Conservation (phyloP, 2,797 vertebrate species). For the Nyctalus aviator region DNA sequence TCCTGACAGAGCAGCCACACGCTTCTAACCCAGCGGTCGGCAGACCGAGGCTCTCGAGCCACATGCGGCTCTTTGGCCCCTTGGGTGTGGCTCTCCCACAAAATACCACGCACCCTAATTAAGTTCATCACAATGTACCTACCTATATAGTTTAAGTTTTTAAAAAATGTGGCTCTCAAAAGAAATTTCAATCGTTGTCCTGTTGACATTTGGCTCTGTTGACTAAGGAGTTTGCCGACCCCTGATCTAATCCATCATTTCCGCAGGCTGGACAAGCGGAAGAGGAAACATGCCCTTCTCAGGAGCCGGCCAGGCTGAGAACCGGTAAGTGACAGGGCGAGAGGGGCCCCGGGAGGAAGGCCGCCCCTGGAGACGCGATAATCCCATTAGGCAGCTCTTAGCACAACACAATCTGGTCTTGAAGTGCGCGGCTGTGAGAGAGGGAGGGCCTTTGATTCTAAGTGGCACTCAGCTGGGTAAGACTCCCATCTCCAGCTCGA, state of each 20-base stretch:
- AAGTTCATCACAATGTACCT: too few relatives aligned
- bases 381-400: conserved; percentile 37
- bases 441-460: not conserved
- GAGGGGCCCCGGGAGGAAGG: not conserved
- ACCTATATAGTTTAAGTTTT: too few relatives aligned
- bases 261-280: conserved; percentile 38
- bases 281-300: conserved; percentile 37
- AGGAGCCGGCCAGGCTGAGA: not conserved
- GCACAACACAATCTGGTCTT: not conserved
- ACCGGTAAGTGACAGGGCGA: not conserved
- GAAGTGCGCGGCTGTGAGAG: not conserved
- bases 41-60: too few relatives aligned
- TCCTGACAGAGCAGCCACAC: not conserved
- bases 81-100: too few relatives aligned
- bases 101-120: too few relatives aligned
- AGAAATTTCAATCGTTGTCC: too few relatives aligned
- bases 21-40: too few relatives aligned
- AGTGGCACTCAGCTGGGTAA: conserved; percentile 16
- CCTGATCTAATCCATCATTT: not conserved
- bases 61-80: too few relatives aligned
- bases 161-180: too few relatives aligned
- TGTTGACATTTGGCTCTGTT: too few relatives aligned
- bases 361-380: not conserved
- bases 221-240: too few relatives aligned
- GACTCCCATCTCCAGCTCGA: not conserved